These are phyloP conservation scores for Salvelinus alpinus DNA, from an alignment of 2,113 vertebrate species.

Conservation along the genomic window DNA sequence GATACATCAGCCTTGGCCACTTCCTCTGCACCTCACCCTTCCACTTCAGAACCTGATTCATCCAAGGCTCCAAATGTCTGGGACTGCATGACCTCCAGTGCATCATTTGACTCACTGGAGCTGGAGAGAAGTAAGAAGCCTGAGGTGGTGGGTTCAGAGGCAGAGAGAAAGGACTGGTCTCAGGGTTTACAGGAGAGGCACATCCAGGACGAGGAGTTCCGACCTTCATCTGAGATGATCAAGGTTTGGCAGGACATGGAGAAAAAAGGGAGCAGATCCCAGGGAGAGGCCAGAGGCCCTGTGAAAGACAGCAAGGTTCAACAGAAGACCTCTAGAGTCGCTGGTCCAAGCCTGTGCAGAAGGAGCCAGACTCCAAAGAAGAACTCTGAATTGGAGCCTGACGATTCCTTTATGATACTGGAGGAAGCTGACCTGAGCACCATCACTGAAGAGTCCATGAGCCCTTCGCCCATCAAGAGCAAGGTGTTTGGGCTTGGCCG, in stretches of 20 bases:
- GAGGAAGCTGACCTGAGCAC: conserved; percentile 73
- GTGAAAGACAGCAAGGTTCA: conserved; percentile 9
- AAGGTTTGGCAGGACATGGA: conserved; percentile 83
- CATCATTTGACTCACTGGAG: conserved; percentile 29
- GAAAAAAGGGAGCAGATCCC: conserved; percentile 39
- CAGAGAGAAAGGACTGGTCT: conserved; percentile 21
- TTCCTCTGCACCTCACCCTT: not conserved
- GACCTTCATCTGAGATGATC: conserved; percentile 79
- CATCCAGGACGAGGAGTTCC: conserved; percentile 73
- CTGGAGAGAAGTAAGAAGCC: conserved; percentile 19
- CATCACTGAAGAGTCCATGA: conserved; percentile 62
- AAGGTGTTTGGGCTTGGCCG: not conserved
- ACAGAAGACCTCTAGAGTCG: conserved; percentile 2
- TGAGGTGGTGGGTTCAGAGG: conserved; percentile 13
- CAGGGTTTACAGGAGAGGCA: conserved; percentile 25
- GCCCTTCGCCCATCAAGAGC: conserved; percentile 44
- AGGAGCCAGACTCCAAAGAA: conserved; percentile 7
- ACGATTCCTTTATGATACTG: conserved; percentile 64
- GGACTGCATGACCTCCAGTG: conserved; percentile 2
- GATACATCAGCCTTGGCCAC: not conserved
- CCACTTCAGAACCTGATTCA: not conserved
- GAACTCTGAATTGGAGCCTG: conserved; percentile 11
- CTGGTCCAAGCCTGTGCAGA: conserved; percentile 18
- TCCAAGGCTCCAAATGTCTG: not conserved
- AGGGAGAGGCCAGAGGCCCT: conserved; percentile 4